Base-by-base conservation (phyloP, 2,888 invertebrate genomes). In the Aleiodes testaceus region DNA sequence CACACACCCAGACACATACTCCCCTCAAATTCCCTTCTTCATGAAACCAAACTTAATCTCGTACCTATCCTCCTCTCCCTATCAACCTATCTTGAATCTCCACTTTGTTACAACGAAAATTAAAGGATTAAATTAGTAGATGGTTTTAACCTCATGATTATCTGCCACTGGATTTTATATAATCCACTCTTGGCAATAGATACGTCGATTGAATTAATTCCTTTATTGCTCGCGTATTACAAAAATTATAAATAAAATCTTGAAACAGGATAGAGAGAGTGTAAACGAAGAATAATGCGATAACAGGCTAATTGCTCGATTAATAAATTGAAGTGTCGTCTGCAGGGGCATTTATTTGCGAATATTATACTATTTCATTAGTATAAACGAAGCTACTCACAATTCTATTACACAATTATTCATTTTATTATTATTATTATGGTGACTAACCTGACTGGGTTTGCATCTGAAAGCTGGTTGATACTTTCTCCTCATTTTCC, bases 391-490 rank as follows among this genome's bases (percentile, higher is more conserved):
- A 36, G 6, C 36, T 36, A 5, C 36, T 36, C 3, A 6, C 9
- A 36, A 36, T 36, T 36, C 36, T 36, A 11, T 36, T 36, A 36
- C 9, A 9, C 36, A 49, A 49, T 49, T 52, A 30, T n/a, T 42
- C 5, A 68, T 45, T n/a, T 7, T 36, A 16, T 36, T 3, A 12
- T n/a, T 50, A n/a, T 18, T 53, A 12, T 53, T 67, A n/a, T 30
- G 11, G 12, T 16, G 5, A 22, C 61, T 69, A 47, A 95, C 95
- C 93, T 95, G 95, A 79, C 94, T 95, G 77, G 93, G 92, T 89
- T 95, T 95, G 85, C 94, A 94, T 79, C 95, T 91, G 85, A 95
- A 93, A 78, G 95, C 94, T 20, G 95, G 94, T 85, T 95, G 93
- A 88, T 95, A 95, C 88, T 93, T 93, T 85, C 93, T 90, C 78